These are phyloP conservation scores for Gymnocephalus cernua DNA, from an alignment of 2,113 vertebrate species.

Conservation along the genomic window DNA sequence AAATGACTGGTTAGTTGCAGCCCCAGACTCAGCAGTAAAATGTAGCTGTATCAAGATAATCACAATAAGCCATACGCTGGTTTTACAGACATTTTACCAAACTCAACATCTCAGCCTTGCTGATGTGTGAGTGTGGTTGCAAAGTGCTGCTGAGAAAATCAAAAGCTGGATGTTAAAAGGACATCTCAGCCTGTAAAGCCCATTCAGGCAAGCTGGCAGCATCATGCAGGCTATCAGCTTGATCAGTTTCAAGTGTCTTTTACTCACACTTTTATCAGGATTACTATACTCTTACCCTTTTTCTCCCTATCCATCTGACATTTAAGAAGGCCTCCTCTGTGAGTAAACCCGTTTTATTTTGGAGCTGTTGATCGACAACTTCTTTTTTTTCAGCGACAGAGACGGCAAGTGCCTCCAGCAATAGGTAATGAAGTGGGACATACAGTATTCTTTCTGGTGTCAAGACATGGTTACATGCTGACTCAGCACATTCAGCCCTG, in stretches of 20 bases:
- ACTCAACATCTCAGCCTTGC: background rate
- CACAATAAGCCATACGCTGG: background rate
- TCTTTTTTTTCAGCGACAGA: background rate
- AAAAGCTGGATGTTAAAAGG: conserved; percentile 10
- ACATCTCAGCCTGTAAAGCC: background rate
- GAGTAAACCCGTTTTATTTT: background rate
- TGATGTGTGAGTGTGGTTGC: background rate
- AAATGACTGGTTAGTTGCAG: background rate
- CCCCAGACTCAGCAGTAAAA: background rate
- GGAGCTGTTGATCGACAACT: background rate
- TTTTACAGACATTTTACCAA: background rate
- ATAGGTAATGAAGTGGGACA: conserved; percentile 3
- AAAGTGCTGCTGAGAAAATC: conserved; percentile 1
- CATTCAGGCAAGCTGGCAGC: conserved; percentile 7
- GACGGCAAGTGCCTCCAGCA: background rate
- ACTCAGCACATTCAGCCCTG: conserved; percentile 16
- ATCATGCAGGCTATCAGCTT: conserved; percentile 15
- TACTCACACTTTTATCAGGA: conserved; percentile 21
- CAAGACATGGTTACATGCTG: background rate
- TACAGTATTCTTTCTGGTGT: background rate
- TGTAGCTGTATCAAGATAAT: background rate
- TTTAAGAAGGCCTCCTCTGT: background rate
- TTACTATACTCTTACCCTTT: background rate
- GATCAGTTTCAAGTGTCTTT: conserved; percentile 46
- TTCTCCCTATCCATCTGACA: background rate